Conservation (phyloP, 37 sponge, comb jelly and placozoan genomes). For the Spongilla lacustris region DNA sequence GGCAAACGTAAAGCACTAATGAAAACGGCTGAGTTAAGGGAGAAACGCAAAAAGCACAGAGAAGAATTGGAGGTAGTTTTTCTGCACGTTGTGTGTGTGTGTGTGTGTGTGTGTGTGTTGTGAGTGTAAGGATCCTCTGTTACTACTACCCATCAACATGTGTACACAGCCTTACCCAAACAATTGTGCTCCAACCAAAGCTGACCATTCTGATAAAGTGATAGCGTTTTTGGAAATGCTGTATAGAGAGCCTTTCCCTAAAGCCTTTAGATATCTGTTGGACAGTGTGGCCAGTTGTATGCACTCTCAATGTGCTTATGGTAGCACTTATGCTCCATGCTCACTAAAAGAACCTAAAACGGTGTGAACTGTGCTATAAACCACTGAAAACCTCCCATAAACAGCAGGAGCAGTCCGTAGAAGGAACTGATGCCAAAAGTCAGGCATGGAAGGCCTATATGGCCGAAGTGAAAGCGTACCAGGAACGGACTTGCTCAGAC, state of each 20-base stretch:
- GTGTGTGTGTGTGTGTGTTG: conserved; percentile 7
- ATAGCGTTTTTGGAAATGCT: too few species aligned
- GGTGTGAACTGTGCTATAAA: background rate
- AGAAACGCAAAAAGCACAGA: conserved; percentile 67
- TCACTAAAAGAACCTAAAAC: background rate
- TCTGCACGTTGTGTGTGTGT: background rate
- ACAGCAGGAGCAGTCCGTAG: conserved; percentile 60
- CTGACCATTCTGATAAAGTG: background rate
- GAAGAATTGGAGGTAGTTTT: conserved; percentile 78
- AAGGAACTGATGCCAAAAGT: conserved; percentile 48
- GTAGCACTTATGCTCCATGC: background rate
- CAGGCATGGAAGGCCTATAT: conserved; percentile 93
- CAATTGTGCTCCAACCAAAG: background rate
- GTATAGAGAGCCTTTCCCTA: too few species aligned
- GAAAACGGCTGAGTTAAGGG: conserved; percentile 71
- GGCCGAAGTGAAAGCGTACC: conserved; percentile 86
- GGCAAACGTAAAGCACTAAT: conserved; percentile 79
- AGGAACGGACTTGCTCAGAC: conserved; percentile 78
- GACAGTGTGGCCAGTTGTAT: background rate
- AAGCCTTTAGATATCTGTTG: too few species aligned
- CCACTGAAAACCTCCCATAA: background rate
- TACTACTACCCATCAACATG: background rate
- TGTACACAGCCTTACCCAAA: background rate
- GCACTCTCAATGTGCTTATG: too few species aligned
- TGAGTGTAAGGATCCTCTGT: background rate